These are phyloP conservation scores for Odontomyia ornata DNA, from an alignment of 2,888 invertebrate genomes.

Conservation along the genomic window DNA sequence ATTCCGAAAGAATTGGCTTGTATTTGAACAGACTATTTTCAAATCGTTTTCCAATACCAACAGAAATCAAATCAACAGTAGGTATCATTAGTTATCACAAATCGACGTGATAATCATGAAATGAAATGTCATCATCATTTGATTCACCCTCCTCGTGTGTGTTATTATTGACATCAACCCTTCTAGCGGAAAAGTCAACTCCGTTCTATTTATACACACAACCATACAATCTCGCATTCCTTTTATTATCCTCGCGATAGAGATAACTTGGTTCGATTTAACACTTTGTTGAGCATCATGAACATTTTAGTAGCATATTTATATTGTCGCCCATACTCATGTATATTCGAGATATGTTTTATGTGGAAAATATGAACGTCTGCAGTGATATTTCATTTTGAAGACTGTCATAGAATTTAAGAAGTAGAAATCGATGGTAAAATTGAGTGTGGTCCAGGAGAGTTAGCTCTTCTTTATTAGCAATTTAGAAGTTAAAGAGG, in stretches of 20 bases:
- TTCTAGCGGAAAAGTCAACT: slow-evolving; percentile 27
- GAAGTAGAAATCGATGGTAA: neutral
- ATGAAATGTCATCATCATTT: neutral
- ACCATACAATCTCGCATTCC: neutral
- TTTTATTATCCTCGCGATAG: slow-evolving; percentile 34
- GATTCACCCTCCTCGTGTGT: neutral
- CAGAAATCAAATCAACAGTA: neutral
- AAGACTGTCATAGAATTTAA: neutral
- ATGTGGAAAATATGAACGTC: neutral
- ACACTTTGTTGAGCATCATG: slow-evolving; percentile 25
- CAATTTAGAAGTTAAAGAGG: too few relatives aligned
- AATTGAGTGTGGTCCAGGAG: neutral
- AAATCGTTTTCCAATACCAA: too few relatives aligned
- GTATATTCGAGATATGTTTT: too few relatives aligned
- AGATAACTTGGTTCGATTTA: slow-evolving; percentile 33
- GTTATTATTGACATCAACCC: slow-evolving; percentile 2
- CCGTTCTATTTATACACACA: neutral
- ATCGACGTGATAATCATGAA: neutral
- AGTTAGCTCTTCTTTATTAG: too few relatives aligned
- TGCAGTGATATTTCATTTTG: neutral
- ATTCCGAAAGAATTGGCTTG: too few relatives aligned
- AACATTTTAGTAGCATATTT: neutral
- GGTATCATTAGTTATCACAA: neutral
- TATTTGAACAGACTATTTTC: too few relatives aligned
- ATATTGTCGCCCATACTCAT: neutral